A percentile compares a stretch with the other conserved stretches of the same genome.
phyloP scores from a whole-genome alignment of 2,888 invertebrate species.

The Drosophila picticornis region DNA sequence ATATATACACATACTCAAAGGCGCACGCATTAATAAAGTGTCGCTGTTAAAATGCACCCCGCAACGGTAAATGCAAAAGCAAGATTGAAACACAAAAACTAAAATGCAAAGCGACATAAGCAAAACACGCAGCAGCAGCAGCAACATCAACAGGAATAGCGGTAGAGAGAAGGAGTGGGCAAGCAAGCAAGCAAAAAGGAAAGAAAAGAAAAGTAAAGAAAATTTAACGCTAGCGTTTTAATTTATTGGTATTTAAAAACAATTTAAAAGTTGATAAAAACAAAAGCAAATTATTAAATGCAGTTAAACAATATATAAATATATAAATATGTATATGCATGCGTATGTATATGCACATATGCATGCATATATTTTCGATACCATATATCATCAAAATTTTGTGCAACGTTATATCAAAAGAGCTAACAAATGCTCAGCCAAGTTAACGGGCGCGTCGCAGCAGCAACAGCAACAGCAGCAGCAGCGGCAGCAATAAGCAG shows the following conservation, averaged over 20 bases:
- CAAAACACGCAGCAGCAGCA: conserved; percentile 9
- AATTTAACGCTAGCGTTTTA: conserved; percentile 23
- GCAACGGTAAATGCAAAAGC: conserved; percentile 21
- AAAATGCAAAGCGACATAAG: not conserved
- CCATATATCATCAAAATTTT: conserved; percentile 65
- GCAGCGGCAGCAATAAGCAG: conserved; percentile 16
- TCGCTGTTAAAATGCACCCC: conserved; percentile 28
- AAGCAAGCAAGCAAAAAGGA: not conserved
- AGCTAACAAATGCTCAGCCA: conserved; percentile 7
- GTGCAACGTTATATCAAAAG: conserved; percentile 70
- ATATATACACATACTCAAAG: conserved; percentile 10
- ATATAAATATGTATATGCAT: conserved; percentile 34
- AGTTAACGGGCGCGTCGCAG: conserved; percentile 24
- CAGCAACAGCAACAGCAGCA: conserved; percentile 3
- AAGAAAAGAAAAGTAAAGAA: not conserved
- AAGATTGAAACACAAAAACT: conserved; percentile 2
- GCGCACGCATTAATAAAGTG: conserved; percentile 21
- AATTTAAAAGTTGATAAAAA: conserved; percentile 24
- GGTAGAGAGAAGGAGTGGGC: not conserved
- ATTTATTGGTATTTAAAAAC: conserved; percentile 56
- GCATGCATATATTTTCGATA: conserved; percentile 28
- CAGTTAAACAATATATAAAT: conserved; percentile 59
- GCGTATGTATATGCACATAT: conserved; percentile 23
- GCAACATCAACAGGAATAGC: not conserved
- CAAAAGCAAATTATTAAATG: conserved; percentile 51